These are phyloP conservation scores for Mus spicilegus DNA, from an alignment of 2,113 vertebrate species.

Conservation along the genomic window DNA sequence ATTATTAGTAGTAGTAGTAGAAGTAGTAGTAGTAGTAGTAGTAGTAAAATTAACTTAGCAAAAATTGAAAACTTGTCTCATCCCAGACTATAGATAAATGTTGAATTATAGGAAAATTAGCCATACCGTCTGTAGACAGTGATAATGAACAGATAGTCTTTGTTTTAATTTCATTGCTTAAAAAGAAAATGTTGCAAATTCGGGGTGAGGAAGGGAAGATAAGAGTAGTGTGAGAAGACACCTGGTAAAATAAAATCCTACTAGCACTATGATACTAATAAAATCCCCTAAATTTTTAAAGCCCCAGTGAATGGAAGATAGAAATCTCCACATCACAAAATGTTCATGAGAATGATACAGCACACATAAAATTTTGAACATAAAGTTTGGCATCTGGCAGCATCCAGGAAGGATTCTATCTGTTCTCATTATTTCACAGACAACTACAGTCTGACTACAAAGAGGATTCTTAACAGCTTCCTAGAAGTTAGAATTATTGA, in stretches of 20 bases:
- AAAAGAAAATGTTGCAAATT: not conserved
- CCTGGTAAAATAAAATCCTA: not conserved
- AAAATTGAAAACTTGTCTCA: too few species aligned
- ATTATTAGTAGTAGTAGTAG: not conserved
- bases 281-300: conserved; percentile 29
- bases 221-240: not conserved
- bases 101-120: not conserved
- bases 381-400: not conserved
- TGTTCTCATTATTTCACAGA: conserved; percentile 33
- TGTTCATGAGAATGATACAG: not conserved
- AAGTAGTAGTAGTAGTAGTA: too few species aligned
- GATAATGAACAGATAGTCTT: not conserved
- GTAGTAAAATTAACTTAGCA: not conserved
- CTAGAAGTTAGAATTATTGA: conserved; percentile 31
- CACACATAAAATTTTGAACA: not conserved
- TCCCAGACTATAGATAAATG: too few species aligned
- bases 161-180: not conserved
- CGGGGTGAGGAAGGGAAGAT: accelerated
- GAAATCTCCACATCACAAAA: not conserved
- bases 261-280: not conserved
- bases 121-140: not conserved
- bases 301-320: not conserved
- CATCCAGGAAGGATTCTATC: not conserved
- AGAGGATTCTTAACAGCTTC: not conserved
- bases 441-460: not conserved